These are phyloP conservation scores for Theodoxus fluviatilis DNA, from an alignment of 2,888 invertebrate genomes.

Conservation along the genomic window DNA sequence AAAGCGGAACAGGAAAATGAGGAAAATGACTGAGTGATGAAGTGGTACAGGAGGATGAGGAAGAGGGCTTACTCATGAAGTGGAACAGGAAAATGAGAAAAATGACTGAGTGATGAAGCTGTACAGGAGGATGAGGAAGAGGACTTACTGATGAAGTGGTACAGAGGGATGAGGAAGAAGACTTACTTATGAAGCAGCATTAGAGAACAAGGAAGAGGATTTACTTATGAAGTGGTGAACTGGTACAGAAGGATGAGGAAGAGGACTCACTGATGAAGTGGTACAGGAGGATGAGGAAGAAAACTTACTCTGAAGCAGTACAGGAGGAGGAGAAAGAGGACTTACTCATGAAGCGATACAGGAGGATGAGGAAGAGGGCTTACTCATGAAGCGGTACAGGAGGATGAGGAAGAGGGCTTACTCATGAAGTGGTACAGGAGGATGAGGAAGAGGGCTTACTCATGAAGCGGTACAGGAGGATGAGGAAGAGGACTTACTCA, in stretches of 20 bases:
- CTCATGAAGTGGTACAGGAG: background rate
- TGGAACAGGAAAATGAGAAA: conserved; percentile 66
- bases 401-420: background rate
- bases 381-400: too few species aligned
- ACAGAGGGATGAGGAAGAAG: conserved; percentile 65
- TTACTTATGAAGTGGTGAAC: conserved; percentile 65
- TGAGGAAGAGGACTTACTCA: too few species aligned
- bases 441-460: background rate
- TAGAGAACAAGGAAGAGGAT: conserved; percentile 66
- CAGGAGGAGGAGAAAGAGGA: conserved; percentile 65
- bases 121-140: conserved; percentile 66
- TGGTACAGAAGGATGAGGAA: conserved; percentile 66
- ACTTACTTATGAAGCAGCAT: conserved; percentile 66
- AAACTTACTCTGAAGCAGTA: conserved; percentile 66
- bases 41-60: conserved; percentile 66
- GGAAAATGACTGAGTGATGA: conserved; percentile 65
- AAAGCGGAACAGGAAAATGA: conserved; percentile 67
- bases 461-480: background rate
- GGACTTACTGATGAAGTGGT: conserved; percentile 66
- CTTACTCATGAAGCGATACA: conserved; percentile 67
- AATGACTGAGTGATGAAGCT: conserved; percentile 66
- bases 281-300: too few species aligned
- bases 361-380: conserved; percentile 66
- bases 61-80: conserved; percentile 66
- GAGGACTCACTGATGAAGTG: conserved; percentile 66